phyloP scores from a whole-genome alignment of 2,797 vertebrate species.

The Trachurus trachurus region DNA sequence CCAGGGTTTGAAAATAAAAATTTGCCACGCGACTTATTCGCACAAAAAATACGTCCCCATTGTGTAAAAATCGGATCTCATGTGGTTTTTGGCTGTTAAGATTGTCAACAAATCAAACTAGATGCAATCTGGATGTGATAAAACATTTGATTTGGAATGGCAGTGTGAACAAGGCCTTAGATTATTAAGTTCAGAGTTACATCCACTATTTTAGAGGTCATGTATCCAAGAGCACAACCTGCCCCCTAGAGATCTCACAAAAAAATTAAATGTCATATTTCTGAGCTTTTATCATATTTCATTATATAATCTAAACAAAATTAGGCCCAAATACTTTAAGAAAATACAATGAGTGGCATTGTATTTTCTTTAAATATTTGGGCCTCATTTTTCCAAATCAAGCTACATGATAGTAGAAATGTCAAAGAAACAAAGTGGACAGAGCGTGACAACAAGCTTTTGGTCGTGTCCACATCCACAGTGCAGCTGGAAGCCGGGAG shows the following conservation, averaged over 20 bases:
- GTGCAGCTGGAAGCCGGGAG: background rate
- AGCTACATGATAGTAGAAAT: background rate
- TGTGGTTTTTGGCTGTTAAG: too few species aligned
- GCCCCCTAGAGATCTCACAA: background rate
- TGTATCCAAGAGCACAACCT: background rate
- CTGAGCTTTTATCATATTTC: background rate
- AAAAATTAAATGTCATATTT: background rate
- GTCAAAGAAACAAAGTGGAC: constrained; percentile 14
- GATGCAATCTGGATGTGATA: too few species aligned
- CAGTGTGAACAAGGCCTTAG: too few species aligned
- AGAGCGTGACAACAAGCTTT: background rate
- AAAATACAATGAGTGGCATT: background rate
- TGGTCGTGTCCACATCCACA: background rate
- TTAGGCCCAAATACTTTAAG: background rate
- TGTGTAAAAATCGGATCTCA: too few species aligned
- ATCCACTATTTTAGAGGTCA: constrained; percentile 1
- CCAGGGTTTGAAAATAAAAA: too few species aligned
- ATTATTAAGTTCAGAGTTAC: background rate
- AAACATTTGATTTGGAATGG: too few species aligned
- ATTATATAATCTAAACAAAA: background rate
- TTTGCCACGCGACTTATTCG: too few species aligned
- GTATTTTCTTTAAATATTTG: background rate
- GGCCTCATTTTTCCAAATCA: background rate
- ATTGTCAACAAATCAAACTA: too few species aligned
- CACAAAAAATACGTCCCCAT: too few species aligned